A percentile compares a stretch with the other conserved stretches of the same genome.
These are phyloP conservation scores for Habrosyne pyritoides DNA, from an alignment of 2,888 invertebrate species.

Conservation along the genomic window DNA sequence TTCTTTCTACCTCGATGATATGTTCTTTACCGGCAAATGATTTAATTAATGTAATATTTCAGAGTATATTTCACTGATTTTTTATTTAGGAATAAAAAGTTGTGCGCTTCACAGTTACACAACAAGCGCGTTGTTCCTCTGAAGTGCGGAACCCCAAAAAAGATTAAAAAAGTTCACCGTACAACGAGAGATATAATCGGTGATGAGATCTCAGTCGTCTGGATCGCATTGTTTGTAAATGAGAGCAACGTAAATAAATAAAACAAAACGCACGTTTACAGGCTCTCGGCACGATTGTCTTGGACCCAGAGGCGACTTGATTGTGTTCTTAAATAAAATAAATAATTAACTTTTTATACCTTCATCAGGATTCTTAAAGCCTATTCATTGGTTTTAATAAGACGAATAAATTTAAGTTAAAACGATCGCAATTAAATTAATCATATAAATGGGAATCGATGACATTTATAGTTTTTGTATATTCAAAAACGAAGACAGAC, in stretches of 20 bases:
- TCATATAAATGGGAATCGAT: too few relatives aligned
- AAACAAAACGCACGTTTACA: conserved; percentile 58
- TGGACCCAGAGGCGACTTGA: conserved; percentile 42
- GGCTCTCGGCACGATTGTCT: conserved; percentile 51
- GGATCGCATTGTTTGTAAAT: conserved; percentile 77
- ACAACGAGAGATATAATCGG: conserved; percentile 60
- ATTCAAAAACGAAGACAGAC: too few relatives aligned
- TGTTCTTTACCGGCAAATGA: too few relatives aligned
- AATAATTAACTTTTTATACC: conserved; percentile 35
- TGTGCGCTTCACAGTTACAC: too few relatives aligned
- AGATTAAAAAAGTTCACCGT: conserved; percentile 29
- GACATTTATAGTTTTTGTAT: too few relatives aligned
- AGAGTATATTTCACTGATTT: too few relatives aligned
- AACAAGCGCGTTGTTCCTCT: too few relatives aligned
- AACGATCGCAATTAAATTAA: too few relatives aligned
- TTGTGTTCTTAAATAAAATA: conserved; percentile 39
- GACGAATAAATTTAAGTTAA: neutral
- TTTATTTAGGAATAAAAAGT: too few relatives aligned
- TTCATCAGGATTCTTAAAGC: neutral
- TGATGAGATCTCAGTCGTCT: conserved; percentile 64
- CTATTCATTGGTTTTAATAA: neutral
- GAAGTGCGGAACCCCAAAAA: conserved; percentile 12
- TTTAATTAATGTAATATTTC: too few relatives aligned
- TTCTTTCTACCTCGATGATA: too few relatives aligned
- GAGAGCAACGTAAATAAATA: conserved; percentile 60